Conservation (phyloP, 2,797 vertebrate genomes). For the Cryptoblepharus egeriae region DNA sequence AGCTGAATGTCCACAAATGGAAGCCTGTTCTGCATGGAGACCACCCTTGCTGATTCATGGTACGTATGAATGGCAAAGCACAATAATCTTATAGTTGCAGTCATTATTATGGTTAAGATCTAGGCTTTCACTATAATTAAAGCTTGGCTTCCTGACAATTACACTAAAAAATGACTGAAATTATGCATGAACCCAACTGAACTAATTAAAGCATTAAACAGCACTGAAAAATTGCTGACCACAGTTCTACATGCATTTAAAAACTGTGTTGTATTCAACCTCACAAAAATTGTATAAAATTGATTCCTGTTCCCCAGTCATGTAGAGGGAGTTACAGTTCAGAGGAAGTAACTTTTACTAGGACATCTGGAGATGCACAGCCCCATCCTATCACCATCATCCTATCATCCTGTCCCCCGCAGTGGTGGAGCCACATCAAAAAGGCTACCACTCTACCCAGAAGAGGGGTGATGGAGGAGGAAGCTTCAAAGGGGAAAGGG, state of each 20-base stretch:
- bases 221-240: not conserved
- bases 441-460: no score
- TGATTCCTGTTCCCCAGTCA: not conserved
- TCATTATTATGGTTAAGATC: not conserved
- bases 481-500: no score
- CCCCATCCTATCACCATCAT: no score
- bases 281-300: not conserved
- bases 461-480: no score
- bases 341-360: not conserved
- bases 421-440: no score
- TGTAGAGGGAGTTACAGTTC: no score
- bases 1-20: not conserved
- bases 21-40: not conserved
- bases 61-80: not conserved
- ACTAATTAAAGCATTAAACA: slow-evolving; percentile 6
- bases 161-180: not conserved
- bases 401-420: no score
- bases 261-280: not conserved
- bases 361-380: not conserved
- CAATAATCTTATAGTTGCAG: not conserved
- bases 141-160: not conserved
- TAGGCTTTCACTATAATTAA: not conserved
- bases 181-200: not conserved
- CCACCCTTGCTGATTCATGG: not conserved
- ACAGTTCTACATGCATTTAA: not conserved